phyloP scores from a whole-genome alignment of 2,888 invertebrate species.

The Didymodactylos carnosus region DNA sequence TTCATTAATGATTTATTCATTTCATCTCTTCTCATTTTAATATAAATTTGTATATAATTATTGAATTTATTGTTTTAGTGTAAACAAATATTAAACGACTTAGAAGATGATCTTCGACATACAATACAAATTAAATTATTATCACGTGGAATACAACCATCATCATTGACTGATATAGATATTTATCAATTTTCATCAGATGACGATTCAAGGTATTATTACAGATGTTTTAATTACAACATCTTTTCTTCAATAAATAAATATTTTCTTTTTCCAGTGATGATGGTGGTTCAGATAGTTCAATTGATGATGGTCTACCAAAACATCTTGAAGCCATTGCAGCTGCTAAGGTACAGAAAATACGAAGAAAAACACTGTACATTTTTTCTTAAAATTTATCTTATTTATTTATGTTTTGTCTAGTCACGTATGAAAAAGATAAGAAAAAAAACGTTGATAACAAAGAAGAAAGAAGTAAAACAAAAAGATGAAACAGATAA shows the following conservation, averaged over 20 bases:
- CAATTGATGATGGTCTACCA: slow-evolving; percentile 13
- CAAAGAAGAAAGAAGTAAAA: background rate
- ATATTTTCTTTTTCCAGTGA: slow-evolving; percentile 1
- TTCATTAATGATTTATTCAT: background rate
- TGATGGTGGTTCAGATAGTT: slow-evolving; percentile 12
- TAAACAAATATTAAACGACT: background rate
- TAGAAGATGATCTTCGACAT: background rate
- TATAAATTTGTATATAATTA: too few relatives aligned
- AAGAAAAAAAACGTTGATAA: background rate
- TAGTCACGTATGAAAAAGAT: background rate
- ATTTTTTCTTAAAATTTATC: too few relatives aligned
- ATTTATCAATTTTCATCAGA: background rate
- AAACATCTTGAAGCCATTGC: slow-evolving; percentile 9
- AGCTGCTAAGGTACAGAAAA: background rate
- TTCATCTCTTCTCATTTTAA: too few relatives aligned
- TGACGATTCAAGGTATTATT: background rate
- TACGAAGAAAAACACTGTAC: background rate
- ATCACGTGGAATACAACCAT: background rate
- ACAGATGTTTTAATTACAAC: background rate
- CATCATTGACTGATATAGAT: background rate
- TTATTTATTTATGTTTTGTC: too few relatives aligned
- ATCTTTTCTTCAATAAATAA: background rate
- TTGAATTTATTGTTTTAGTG: background rate
- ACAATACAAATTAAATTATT: background rate
- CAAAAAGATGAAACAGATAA: background rate